A percentile compares a stretch with the other conserved stretches of the same genome.
Evolutionary conservation across 2,888 invertebrate genomes (phyloP).

Genomic region (Seira musarum): DNA sequence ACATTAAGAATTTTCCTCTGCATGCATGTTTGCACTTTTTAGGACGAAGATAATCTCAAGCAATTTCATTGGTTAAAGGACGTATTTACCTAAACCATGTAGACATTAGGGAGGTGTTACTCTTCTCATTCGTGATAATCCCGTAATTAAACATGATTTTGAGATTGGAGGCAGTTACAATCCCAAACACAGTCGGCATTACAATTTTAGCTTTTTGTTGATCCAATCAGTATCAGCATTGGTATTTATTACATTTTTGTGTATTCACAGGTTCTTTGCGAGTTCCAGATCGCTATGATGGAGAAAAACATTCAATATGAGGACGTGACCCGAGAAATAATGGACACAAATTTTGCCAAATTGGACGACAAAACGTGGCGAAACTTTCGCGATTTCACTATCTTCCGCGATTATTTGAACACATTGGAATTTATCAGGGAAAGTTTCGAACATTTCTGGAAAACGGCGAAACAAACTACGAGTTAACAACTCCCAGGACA

Average conservation of each 20-base stretch:
- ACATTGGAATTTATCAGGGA: slow-evolving; percentile 76
- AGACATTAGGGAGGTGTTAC: slow-evolving; percentile 2
- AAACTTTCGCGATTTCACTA: slow-evolving; percentile 77
- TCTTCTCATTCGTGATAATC: neutral
- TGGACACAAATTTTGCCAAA: slow-evolving; percentile 71
- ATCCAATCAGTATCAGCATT: neutral
- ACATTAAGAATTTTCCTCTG: slow-evolving; percentile 3
- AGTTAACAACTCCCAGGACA: neutral
- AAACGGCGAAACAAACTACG: slow-evolving; percentile 34
- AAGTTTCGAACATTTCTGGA: slow-evolving; percentile 71
- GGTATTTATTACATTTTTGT: neutral
- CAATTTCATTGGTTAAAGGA: neutral
- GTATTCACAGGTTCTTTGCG: slow-evolving; percentile 77
- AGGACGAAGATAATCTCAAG: neutral
- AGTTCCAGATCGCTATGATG: slow-evolving; percentile 78
- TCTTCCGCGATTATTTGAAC: slow-evolving; percentile 79
- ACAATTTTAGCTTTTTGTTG: slow-evolving; percentile 48
- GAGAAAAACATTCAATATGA: slow-evolving; percentile 74
- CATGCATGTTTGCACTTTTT: slow-evolving; percentile 18
- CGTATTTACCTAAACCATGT: neutral
- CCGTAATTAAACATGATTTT: slow-evolving; percentile 15
- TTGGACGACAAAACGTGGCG: slow-evolving; percentile 73
- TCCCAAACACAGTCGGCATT: neutral
- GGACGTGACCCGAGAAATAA: slow-evolving; percentile 71
- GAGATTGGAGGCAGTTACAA: neutral